Conservation (phyloP, 2,113 vertebrate genomes). For the Piaya cayana region DNA sequence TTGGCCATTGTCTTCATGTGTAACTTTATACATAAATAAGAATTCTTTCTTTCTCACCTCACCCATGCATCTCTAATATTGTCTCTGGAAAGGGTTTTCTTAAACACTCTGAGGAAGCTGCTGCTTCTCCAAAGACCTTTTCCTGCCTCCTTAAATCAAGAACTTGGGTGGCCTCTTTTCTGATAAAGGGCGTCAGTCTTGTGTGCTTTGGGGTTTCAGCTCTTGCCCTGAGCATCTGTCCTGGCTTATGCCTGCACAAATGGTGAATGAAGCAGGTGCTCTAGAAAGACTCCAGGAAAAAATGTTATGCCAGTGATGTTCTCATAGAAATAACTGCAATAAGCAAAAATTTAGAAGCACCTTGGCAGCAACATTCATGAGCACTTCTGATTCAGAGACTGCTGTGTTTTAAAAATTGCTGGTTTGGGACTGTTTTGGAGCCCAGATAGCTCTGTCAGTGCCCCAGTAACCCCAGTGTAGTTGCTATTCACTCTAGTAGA, state of each 20-base stretch:
- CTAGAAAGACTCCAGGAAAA: constrained; percentile 30
- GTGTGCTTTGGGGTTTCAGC: constrained; percentile 20
- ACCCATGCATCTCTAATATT: constrained; percentile 46
- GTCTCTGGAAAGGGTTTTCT: constrained; percentile 38
- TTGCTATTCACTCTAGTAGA: background rate
- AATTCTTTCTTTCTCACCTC: constrained; percentile 49
- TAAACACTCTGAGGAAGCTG: constrained; percentile 19
- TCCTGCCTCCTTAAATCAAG: background rate
- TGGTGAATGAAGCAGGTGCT: constrained; percentile 34
- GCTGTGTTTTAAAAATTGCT: background rate
- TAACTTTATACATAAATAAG: constrained; percentile 65
- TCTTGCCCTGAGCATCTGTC: constrained; percentile 8
- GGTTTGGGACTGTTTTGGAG: background rate
- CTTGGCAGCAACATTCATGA: background rate
- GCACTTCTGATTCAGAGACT: background rate
- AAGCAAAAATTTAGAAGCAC: constrained; percentile 10
- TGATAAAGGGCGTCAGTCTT: constrained; percentile 12
- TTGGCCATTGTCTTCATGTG: constrained; percentile 41
- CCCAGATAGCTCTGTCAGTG: background rate
- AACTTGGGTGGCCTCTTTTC: constrained; percentile 50
- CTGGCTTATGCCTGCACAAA: background rate
- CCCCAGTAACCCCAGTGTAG: background rate
- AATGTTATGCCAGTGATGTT: constrained; percentile 20
- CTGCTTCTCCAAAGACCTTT: background rate
- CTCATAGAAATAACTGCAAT: background rate